phyloP scores from a whole-genome alignment of 2,888 invertebrate species.

The Cerastoderma edule region DNA sequence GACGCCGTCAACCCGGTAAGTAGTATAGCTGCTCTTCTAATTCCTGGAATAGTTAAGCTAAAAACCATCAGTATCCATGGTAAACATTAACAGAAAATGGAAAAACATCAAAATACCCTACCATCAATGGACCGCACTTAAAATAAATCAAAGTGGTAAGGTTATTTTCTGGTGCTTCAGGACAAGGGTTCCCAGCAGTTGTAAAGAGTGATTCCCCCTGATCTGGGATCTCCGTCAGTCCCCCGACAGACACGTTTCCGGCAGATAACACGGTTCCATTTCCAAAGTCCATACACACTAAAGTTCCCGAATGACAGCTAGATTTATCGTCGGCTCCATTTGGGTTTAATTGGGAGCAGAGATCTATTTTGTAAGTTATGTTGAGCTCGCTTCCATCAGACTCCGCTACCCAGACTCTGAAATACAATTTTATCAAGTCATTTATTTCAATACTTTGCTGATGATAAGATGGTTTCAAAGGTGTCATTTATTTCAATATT shows the following conservation, averaged over 20 bases:
- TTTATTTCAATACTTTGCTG: too few relatives aligned
- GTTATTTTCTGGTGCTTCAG: constrained; percentile 38
- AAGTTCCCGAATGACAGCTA: constrained; percentile 62
- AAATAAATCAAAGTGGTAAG: constrained; percentile 71
- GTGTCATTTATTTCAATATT: not conserved
- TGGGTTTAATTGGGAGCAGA: constrained; percentile 65
- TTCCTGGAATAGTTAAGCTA: too few relatives aligned
- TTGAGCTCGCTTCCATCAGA: constrained; percentile 57
- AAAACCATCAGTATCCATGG: too few relatives aligned
- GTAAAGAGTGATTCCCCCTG: constrained; percentile 62
- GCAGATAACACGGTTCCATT: constrained; percentile 58
- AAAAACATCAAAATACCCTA: constrained; percentile 34
- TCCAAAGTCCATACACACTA: constrained; percentile 61
- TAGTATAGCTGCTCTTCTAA: too few relatives aligned
- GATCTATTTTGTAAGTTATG: constrained; percentile 66
- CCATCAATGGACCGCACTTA: constrained; percentile 76
- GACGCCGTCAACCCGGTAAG: too few relatives aligned
- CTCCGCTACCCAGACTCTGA: constrained; percentile 65
- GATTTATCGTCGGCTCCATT: constrained; percentile 33
- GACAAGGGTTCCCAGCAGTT: constrained; percentile 66
- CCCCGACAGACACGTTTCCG: constrained; percentile 56
- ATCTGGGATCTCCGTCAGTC: constrained; percentile 34
- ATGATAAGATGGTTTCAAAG: not conserved
- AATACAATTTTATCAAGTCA: constrained; percentile 23
- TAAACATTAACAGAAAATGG: not conserved